These are phyloP conservation scores for Coluber constrictor DNA, from an alignment of 2,797 vertebrate genomes.

Conservation along the genomic window DNA sequence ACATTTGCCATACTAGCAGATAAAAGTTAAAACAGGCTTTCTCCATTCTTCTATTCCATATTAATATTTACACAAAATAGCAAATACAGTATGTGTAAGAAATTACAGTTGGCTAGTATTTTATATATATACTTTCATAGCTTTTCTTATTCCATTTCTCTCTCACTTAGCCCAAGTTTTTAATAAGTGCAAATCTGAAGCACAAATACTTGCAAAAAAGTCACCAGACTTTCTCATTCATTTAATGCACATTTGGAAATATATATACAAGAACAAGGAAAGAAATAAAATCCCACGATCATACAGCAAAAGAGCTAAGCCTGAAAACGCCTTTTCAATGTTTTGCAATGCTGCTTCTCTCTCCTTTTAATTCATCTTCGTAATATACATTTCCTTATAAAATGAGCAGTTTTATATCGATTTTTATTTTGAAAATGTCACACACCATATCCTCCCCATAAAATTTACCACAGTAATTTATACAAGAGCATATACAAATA, in stretches of 20 bases:
- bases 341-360: neutral
- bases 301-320: neutral
- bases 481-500: neutral
- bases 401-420: neutral
- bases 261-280: neutral
- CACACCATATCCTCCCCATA: neutral
- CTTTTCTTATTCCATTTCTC: neutral
- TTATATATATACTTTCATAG: neutral
- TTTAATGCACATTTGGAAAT: neutral
- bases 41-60: neutral
- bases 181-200: neutral
- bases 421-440: neutral
- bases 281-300: neutral
- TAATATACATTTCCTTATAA: neutral
- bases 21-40: neutral
- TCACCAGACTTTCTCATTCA: neutral
- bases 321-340: neutral
- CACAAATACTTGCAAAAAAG: neutral
- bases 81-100: too few species aligned
- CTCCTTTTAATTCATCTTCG: neutral
- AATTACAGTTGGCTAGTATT: neutral
- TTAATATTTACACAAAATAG: neutral
- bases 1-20: neutral
- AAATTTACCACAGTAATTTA: neutral
- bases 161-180: neutral